Evolutionary conservation across 2,888 invertebrate species (phyloP).

Genomic region (Macrosiphum euphorbiae): DNA sequence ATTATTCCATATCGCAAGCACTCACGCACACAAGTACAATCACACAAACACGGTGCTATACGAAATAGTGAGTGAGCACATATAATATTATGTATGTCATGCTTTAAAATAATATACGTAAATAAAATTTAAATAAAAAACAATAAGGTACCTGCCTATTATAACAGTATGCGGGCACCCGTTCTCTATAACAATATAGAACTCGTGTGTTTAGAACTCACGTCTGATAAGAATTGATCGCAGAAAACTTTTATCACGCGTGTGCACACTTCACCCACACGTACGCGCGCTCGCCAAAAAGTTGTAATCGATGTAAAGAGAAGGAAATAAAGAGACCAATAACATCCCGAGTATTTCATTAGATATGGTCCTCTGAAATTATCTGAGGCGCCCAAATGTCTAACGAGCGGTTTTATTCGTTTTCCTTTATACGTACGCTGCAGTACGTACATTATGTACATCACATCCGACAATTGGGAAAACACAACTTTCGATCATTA

Average conservation of each 20-base stretch:
- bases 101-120: not conserved
- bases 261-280: not conserved
- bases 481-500: not conserved
- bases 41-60: not conserved
- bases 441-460: not conserved
- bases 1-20: not conserved
- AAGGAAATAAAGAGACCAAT: not conserved
- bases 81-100: not conserved
- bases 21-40: not conserved
- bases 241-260: not conserved
- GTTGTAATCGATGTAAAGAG: not conserved
- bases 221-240: not conserved
- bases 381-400: not conserved
- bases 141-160: not conserved
- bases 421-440: not conserved
- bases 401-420: conserved; percentile 25
- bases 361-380: not conserved
- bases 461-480: not conserved
- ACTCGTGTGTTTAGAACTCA: not conserved
- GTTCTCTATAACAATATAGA: not conserved
- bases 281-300: not conserved
- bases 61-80: not conserved
- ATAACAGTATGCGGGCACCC: not conserved
- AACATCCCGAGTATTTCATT: not conserved
- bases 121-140: not conserved